A percentile compares a stretch with the other conserved stretches of the same genome.
These are phyloP conservation scores for Karalla daura DNA, from an alignment of 2,797 vertebrate species.

Conservation along the genomic window DNA sequence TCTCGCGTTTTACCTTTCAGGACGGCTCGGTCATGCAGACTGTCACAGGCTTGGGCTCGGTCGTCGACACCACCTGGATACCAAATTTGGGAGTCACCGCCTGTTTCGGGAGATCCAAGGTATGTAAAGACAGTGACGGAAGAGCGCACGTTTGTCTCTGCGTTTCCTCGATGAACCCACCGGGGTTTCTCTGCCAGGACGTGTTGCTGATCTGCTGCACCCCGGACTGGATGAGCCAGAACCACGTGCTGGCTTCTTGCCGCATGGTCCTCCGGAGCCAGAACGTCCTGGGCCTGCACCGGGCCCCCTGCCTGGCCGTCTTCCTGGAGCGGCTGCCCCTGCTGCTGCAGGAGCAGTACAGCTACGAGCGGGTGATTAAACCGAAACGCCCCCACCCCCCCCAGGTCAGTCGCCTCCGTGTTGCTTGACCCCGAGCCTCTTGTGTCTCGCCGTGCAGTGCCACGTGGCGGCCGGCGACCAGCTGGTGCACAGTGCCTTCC, in stretches of 20 bases:
- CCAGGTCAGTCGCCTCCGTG: no score
- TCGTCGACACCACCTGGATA: slow-evolving; percentile 84
- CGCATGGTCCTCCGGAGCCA: slow-evolving; percentile 84
- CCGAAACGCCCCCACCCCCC: no score
- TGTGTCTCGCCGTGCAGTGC: slow-evolving; percentile 68
- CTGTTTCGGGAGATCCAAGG: slow-evolving; percentile 87
- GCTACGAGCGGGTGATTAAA: slow-evolving; percentile 79
- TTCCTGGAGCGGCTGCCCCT: slow-evolving; percentile 85
- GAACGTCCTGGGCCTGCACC: slow-evolving; percentile 84
- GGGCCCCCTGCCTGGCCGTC: slow-evolving; percentile 85
- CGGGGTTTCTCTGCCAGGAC: slow-evolving; percentile 75
- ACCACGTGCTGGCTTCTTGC: slow-evolving; percentile 84
- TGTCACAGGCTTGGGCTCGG: slow-evolving; percentile 84
- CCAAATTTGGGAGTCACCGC: slow-evolving; percentile 83
- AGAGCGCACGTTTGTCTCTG: no score
- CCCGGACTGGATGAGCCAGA: slow-evolving; percentile 85
- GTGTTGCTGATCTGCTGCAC: slow-evolving; percentile 85
- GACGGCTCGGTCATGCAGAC: slow-evolving; percentile 87
- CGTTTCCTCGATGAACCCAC: no score
- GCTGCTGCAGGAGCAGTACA: slow-evolving; percentile 85
- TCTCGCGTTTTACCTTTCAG: slow-evolving; percentile 60
- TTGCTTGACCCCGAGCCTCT: not conserved
- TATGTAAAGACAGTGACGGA: no score
- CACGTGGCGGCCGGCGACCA: slow-evolving; percentile 85
- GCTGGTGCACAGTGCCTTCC: slow-evolving; percentile 86